Conservation (phyloP, 2,888 invertebrate genomes). For the Drosophila siamana region DNA sequence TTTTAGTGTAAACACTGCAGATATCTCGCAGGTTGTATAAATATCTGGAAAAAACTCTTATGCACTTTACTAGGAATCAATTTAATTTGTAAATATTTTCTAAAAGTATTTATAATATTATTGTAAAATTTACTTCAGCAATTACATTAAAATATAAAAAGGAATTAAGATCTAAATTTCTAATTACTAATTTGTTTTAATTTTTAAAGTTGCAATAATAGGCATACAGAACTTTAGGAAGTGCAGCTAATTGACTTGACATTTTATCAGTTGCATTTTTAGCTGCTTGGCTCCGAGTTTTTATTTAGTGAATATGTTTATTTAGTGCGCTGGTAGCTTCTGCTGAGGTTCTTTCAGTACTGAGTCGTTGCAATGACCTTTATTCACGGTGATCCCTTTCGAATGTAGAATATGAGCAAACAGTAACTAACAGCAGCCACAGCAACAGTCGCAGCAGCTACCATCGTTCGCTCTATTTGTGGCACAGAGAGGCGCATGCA, state of each 20-base stretch:
- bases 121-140: too few relatives aligned
- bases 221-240: not conserved
- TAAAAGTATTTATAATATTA: too few relatives aligned
- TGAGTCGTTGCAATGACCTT: slow-evolving; percentile 43
- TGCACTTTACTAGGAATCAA: too few relatives aligned
- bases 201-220: not conserved
- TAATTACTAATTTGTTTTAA: not conserved
- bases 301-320: slow-evolving; percentile 8
- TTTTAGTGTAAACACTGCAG: slow-evolving; percentile 4
- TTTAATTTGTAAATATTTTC: too few relatives aligned
- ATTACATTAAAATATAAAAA: not conserved
- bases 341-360: slow-evolving; percentile 9
- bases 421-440: slow-evolving; percentile 44
- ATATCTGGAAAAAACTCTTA: not conserved
- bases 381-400: slow-evolving; percentile 55
- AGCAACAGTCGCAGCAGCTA: slow-evolving; percentile 20
- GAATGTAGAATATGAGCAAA: slow-evolving; percentile 42
- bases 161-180: not conserved
- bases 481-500: slow-evolving; percentile 65
- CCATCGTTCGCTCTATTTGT: slow-evolving; percentile 59
- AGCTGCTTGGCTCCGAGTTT: not conserved
- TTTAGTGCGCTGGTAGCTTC: slow-evolving; percentile 19
- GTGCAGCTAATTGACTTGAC: slow-evolving; percentile 8
- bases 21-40: not conserved
- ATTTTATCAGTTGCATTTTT: slow-evolving; percentile 16